These are phyloP conservation scores for Notarius quadriscutis DNA, from an alignment of 2,113 vertebrate genomes.

Conservation along the genomic window DNA sequence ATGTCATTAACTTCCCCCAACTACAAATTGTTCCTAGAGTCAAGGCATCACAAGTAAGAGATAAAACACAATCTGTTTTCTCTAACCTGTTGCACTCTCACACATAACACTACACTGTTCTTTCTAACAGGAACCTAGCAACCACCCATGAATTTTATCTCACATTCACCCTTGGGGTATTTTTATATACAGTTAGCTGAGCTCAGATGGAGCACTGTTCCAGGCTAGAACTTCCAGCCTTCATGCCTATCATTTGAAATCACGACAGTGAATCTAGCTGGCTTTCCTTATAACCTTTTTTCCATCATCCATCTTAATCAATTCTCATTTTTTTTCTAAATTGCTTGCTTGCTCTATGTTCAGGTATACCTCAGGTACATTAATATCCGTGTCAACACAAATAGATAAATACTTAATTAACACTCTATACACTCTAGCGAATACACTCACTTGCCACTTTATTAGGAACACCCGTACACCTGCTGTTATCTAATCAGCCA, in stretches of 20 bases:
- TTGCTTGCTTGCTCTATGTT: not conserved
- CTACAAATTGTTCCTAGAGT: not conserved
- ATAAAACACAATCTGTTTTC: not conserved
- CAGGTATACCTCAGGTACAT: not conserved
- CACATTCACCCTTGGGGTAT: not conserved
- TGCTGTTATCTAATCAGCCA: too few species aligned
- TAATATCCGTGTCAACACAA: not conserved
- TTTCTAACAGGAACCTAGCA: not conserved
- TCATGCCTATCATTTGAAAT: not conserved
- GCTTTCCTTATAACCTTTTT: not conserved
- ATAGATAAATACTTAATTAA: too few species aligned
- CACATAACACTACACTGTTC: not conserved
- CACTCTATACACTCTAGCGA: too few species aligned
- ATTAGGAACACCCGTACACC: too few species aligned
- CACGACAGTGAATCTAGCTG: not conserved
- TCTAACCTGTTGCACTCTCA: not conserved
- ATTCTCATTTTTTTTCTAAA: not conserved
- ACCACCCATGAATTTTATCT: not conserved
- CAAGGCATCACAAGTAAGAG: not conserved
- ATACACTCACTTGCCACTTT: too few species aligned
- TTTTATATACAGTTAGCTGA: not conserved
- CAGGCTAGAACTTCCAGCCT: not conserved
- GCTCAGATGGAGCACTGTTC: not conserved
- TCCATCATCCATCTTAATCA: not conserved
- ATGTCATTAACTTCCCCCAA: too few species aligned